Base-by-base conservation (phyloP, 64 coral and sea anemone genomes). In the Porites australiensis region DNA sequence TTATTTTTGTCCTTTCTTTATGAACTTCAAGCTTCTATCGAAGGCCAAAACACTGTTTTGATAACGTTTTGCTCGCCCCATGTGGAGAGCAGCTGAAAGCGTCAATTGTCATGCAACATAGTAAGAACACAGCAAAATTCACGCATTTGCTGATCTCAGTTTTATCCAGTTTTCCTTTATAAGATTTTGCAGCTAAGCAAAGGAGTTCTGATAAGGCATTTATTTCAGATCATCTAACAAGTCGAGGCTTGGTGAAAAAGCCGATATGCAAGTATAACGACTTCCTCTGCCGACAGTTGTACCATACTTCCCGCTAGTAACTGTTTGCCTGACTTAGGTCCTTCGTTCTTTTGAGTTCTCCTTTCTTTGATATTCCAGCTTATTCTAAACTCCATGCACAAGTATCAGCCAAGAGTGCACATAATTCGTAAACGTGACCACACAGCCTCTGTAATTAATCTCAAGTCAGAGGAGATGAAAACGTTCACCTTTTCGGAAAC, bases 341-440 rank as follows among this genome's bases (percentile, higher is more conserved):
- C 51, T 4, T 22, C 69, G 46, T 68, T 51, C 49, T 68, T 27
- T 68, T 51, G 9, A 51, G 45, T n/a, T 84, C 48, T 69, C 19
- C 13, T 50, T 51, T 19, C 44, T 70, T 92, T 8, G 27, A 37
- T 37, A 37, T 37, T 37, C 0, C 83, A 99, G 98, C 94, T 99
- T 13, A 99, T 99, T 72, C 88, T 99, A 58, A 99, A 99, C 78
- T 99, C 97, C 13, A 98, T 98, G 97, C 97, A 98, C 54, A 98
- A 98, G 50, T 98, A 98, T 63, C 97, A 98, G 67, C 97, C 97
- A 37, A 74, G 97, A 79, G 92, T 98, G 51, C 97, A 98, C 59
- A 96, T 98, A 22, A 95, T 98, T 81, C 74, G 91, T 23, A 98
- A 98, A 86, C 86, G 94, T 73, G 98, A 99, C 88, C 98, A 99